phyloP scores from a whole-genome alignment of 2,888 invertebrate genomes.

The Ectemnius lituratus region DNA sequence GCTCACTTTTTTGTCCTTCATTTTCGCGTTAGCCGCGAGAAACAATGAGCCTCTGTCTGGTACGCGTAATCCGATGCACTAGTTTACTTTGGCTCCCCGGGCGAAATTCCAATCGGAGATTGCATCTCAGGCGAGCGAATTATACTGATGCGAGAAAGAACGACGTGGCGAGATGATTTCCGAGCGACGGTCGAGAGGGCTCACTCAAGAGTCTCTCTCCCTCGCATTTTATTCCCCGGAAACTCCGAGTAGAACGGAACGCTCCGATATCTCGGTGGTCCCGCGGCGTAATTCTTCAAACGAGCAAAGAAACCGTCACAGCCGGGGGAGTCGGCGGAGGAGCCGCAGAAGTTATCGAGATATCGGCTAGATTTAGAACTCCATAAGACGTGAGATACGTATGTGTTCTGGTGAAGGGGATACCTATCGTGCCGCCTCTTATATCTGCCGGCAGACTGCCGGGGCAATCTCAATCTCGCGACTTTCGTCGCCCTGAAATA shows the following conservation, averaged over 20 bases:
- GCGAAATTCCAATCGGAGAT: background rate
- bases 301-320: constrained; percentile 29
- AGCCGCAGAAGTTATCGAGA: constrained; percentile 44
- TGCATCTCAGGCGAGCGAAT: background rate
- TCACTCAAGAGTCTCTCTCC: background rate
- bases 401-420: constrained; percentile 38
- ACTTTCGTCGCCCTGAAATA: constrained; percentile 40
- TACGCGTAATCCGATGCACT: background rate
- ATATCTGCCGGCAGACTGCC: constrained; percentile 29
- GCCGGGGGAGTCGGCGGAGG: constrained; percentile 20
- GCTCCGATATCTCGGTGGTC: background rate
- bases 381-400: constrained; percentile 36
- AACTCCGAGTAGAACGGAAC: constrained; percentile 1
- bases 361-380: constrained; percentile 52
- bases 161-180: constrained; percentile 2
- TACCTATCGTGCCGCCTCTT: constrained; percentile 31
- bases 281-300: constrained; percentile 36
- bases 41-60: background rate
- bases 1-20: background rate
- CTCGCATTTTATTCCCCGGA: constrained; percentile 37
- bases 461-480: constrained; percentile 46
- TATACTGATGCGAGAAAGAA: background rate
- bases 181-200: background rate
- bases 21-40: constrained; percentile 20
- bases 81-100: background rate